Conservation (phyloP, 2,113 vertebrate species). For the Crotalus helleri region DNA sequence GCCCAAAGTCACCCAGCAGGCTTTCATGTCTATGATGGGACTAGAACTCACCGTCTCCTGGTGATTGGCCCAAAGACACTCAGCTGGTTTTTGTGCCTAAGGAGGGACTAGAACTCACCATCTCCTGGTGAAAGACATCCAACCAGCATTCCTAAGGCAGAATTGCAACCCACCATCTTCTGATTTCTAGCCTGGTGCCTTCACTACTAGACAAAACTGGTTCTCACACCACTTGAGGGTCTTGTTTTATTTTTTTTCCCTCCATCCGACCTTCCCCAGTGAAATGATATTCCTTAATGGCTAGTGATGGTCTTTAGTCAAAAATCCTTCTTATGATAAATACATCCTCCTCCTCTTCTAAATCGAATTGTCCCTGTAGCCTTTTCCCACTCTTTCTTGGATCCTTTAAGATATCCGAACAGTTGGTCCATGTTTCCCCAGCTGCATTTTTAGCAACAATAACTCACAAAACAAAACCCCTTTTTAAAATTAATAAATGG, state of each 20-base stretch:
- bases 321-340: background rate
- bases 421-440: background rate
- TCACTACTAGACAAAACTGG: too few relatives aligned
- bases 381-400: background rate
- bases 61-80: too few relatives aligned
- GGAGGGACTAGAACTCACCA: too few relatives aligned
- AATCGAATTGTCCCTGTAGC: background rate
- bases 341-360: background rate
- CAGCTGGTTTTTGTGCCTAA: background rate
- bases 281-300: background rate
- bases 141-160: background rate
- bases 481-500: background rate
- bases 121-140: too few relatives aligned
- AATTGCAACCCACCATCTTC: background rate
- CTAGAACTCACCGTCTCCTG: too few relatives aligned
- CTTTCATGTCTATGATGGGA: too few relatives aligned
- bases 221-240: background rate
- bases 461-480: background rate
- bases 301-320: background rate
- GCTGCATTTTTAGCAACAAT: background rate
- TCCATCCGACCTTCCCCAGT: background rate
- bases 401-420: background rate
- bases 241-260: background rate
- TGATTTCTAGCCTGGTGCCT: too few relatives aligned
- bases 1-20: too few relatives aligned